Percentiles rank a stretch among this genome's conserved stretches.
Evolutionary conservation across 2,888 invertebrate species (phyloP).

Genomic region (Neria commutata): DNA sequence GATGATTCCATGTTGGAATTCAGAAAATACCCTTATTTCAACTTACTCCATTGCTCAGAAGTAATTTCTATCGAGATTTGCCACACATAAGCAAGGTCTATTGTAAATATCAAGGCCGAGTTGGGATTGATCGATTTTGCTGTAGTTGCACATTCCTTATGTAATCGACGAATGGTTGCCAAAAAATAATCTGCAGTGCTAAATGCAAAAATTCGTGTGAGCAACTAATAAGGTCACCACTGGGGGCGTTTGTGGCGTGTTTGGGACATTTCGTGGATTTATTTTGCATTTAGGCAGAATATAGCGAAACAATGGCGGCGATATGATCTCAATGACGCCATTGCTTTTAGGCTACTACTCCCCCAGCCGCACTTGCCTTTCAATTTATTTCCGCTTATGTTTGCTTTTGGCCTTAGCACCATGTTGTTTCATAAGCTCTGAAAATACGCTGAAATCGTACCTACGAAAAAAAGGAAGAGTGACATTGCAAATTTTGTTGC

Average conservation of each 20-base stretch:
- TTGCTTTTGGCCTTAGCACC: no score
- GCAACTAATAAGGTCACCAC: background rate
- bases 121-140: background rate
- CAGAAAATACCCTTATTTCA: no score
- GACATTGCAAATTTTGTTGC: background rate
- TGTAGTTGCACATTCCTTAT: background rate
- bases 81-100: no score
- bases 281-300: background rate
- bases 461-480: no score
- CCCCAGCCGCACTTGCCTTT: background rate
- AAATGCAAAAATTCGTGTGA: background rate
- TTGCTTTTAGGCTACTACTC: background rate
- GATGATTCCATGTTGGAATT: no score
- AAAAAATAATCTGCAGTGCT: background rate
- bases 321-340: background rate
- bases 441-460: no score
- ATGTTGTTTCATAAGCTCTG: no score
- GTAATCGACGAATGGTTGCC: background rate
- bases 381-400: background rate
- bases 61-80: no score
- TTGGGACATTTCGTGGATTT: background rate
- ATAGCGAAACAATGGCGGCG: background rate
- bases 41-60: no score
- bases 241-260: no score
- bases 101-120: background rate